A percentile compares a stretch with the other conserved stretches of the same genome.
Conservation (phyloP, 2,888 invertebrate species). For the Vanessa cardui region DNA sequence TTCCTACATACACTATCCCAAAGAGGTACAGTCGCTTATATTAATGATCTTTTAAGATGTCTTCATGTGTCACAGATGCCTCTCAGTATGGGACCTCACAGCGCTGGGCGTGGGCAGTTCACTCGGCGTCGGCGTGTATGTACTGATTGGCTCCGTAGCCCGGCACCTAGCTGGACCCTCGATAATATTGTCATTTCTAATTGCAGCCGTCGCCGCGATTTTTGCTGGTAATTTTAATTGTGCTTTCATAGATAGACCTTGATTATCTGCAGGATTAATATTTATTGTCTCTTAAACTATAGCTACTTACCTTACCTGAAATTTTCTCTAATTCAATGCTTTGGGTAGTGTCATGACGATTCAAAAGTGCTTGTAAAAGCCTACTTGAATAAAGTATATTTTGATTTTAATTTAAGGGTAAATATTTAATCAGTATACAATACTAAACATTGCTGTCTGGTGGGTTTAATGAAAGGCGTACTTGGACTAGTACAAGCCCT, state of each 20-base stretch:
- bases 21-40: no score
- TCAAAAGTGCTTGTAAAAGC: no score
- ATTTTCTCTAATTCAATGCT: no score
- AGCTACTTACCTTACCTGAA: not conserved
- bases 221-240: slow-evolving; percentile 87
- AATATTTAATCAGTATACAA: no score
- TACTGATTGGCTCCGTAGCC: slow-evolving; percentile 91
- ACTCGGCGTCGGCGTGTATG: slow-evolving; percentile 94
- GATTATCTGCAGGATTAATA: not conserved
- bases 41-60: not conserved
- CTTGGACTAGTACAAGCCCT: no score
- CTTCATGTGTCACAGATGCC: slow-evolving; percentile 75
- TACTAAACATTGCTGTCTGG: no score
- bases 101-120: slow-evolving; percentile 91
- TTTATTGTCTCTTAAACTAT: not conserved
- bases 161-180: slow-evolving; percentile 91
- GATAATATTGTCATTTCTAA: slow-evolving; percentile 91
- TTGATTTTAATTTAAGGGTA: no score
- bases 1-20: no score
- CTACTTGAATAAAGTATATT: no score
- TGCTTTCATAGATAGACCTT: not conserved
- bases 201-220: slow-evolving; percentile 93
- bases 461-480: no score
- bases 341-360: no score
- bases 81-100: slow-evolving; percentile 89